Base-by-base conservation (phyloP, 2,113 vertebrate genomes). In the Tenrec ecaudatus region DNA sequence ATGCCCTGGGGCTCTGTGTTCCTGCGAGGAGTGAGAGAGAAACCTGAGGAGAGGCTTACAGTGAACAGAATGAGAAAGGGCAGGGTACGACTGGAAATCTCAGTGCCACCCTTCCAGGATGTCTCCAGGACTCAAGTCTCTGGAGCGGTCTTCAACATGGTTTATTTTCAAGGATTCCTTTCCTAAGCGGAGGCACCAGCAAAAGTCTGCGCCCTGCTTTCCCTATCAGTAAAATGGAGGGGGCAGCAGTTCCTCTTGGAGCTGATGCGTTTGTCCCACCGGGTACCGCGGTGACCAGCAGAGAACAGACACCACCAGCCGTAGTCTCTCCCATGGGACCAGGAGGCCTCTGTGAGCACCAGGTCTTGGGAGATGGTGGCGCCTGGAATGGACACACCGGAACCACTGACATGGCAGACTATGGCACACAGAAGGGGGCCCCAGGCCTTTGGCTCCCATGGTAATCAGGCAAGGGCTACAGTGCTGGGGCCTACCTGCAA, bases 401-500 rank as follows among this genome's bases (percentile, higher is more conserved):
- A 22, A 15, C 20, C 16, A 57, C 27, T 7, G 57, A 1, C 3
- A 20, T 10, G 47, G 33, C 40, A 73, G 0, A 0, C 2, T 64
- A 82, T 1, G 20, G 77, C 57, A 89, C 33, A 36, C 38, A 79
- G 3, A 82, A 75, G 79, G 23, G 0, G 17, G 69, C 75, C 69
- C 33, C 38, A 64, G 0, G 77, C 60, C 36, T 38, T 5, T 29
- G 82, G 22, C 20, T 64, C 22, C 62, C 62, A 64, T 58, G 17
- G 16, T n/a, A n/a, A n/a, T 62, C 47, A 53, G 47, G 47, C 47
- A 10, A 53, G 23, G 23, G 19, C 23, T 25, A 62, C 60, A 22
- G n/a, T 19, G 60, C 40, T 64, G 20, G 14, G 27, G n/a, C 92
- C n/a, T 96, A 99, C 99, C 98, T 95, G 98, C 97, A 93, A 98